These are phyloP conservation scores for Tachyglossus aculeatus DNA, from an alignment of 2,797 vertebrate species.

Conservation along the genomic window DNA sequence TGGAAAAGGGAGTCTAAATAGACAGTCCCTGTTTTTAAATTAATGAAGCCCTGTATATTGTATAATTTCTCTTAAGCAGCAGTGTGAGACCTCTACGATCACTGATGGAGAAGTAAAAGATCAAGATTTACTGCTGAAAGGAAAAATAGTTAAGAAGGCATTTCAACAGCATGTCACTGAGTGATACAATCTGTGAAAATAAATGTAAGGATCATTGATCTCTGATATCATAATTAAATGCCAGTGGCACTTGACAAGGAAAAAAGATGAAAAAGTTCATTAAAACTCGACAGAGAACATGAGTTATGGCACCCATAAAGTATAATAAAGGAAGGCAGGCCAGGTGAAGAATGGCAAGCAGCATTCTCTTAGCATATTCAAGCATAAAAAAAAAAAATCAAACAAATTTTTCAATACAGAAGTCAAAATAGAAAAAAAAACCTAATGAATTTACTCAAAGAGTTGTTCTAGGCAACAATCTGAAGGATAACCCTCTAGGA, in stretches of 20 bases:
- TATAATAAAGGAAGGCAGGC: neutral
- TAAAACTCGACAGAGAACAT: conserved; percentile 43
- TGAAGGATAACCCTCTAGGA: no score
- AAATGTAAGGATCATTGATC: conserved; percentile 50
- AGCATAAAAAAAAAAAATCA: neutral
- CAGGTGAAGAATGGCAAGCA: conserved; percentile 7
- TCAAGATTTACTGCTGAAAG: conserved; percentile 51
- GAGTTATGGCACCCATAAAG: conserved; percentile 20
- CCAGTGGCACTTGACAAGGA: conserved; percentile 38
- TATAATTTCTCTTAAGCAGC: conserved; percentile 64
- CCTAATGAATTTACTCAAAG: no score
- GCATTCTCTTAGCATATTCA: neutral
- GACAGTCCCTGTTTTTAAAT: conserved; percentile 57
- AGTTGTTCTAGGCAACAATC: no score
- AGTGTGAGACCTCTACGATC: conserved; percentile 57
- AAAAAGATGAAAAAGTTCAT: conserved; percentile 39
- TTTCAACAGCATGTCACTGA: conserved; percentile 23
- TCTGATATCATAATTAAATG: conserved; percentile 44
- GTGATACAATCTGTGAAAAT: conserved; percentile 43
- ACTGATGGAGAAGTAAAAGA: conserved; percentile 56
- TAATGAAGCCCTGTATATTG: conserved; percentile 62
- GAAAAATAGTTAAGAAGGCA: conserved; percentile 50
- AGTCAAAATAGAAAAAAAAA: no score
- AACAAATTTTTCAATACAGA: no score
- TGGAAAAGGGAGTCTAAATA: conserved; percentile 61